Conservation (phyloP, 2,888 invertebrate species). For the Dioctria linearis region DNA sequence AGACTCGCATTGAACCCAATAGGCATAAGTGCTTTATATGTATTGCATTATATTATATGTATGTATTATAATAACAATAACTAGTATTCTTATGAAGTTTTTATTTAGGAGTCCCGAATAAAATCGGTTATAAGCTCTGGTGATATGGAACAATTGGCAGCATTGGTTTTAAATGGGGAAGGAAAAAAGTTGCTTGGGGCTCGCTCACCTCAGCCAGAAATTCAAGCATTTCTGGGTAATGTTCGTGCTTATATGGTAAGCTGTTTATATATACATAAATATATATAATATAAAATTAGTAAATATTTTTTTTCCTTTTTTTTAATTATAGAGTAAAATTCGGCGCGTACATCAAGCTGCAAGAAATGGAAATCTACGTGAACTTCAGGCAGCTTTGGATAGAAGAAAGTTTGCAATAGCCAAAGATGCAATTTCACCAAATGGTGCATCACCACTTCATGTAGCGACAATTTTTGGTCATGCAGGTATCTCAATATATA, state of each 20-base stretch:
- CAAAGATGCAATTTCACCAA: constrained; percentile 85
- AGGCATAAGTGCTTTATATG: too few species aligned
- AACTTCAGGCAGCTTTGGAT: constrained; percentile 88
- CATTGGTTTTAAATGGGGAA: constrained; percentile 90
- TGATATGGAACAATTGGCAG: constrained; percentile 92
- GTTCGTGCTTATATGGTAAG: constrained; percentile 90
- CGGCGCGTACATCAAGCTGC: constrained; percentile 90
- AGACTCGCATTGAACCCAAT: too few species aligned
- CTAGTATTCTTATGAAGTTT: neutral
- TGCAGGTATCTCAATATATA: constrained; percentile 73
- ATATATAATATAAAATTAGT: neutral
- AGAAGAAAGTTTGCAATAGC: constrained; percentile 93
- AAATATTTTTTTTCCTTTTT: neutral
- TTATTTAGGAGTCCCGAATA: constrained; percentile 13
- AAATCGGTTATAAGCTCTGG: constrained; percentile 78
- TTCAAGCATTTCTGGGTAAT: constrained; percentile 89
- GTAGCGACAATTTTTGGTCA: constrained; percentile 89
- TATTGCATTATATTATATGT: too few species aligned
- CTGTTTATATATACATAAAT: neutral
- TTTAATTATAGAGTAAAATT: constrained; percentile 82
- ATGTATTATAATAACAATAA: neutral
- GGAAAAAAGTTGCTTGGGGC: constrained; percentile 83
- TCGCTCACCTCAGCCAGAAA: constrained; percentile 81
- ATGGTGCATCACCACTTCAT: constrained; percentile 89
- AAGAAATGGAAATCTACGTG: constrained; percentile 85